Evolutionary conservation across 2,797 vertebrate genomes (phyloP).

Genomic region (Sciurus vulgaris): DNA sequence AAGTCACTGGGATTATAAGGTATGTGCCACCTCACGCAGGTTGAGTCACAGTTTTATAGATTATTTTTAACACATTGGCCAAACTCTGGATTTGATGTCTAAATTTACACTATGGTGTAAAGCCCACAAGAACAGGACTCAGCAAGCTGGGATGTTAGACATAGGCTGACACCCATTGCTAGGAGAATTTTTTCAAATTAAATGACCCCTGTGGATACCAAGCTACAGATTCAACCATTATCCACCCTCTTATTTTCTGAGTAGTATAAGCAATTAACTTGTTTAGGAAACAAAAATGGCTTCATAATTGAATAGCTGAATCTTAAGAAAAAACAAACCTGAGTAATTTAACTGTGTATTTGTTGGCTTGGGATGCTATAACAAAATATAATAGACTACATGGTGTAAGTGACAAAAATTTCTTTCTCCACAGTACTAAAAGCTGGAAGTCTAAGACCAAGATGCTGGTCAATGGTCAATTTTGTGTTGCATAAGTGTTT

Average conservation of each 20-base stretch:
- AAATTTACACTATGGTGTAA: neutral
- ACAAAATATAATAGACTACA: neutral
- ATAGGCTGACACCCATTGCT: neutral
- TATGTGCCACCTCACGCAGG: neutral
- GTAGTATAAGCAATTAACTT: neutral
- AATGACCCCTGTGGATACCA: neutral
- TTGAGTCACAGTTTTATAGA: neutral
- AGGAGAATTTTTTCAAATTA: neutral
- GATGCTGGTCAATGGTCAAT: neutral
- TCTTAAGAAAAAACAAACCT: conserved; percentile 24
- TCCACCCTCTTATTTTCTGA: neutral
- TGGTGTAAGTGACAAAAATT: conserved; percentile 30
- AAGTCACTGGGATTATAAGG: neutral
- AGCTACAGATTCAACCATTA: neutral
- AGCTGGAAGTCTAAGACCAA: neutral
- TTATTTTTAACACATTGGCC: neutral
- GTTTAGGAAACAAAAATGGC: conserved; percentile 47
- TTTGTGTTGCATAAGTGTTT: neutral
- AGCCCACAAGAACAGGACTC: neutral
- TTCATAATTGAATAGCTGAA: conserved; percentile 44
- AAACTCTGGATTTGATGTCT: neutral
- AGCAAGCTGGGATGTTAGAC: neutral
- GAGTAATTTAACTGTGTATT: conserved; percentile 19
- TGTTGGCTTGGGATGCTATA: neutral
- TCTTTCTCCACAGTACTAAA: neutral